Evolutionary conservation across 2,113 vertebrate genomes (phyloP).

Genomic region (Craseonycteris thonglongyai): DNA sequence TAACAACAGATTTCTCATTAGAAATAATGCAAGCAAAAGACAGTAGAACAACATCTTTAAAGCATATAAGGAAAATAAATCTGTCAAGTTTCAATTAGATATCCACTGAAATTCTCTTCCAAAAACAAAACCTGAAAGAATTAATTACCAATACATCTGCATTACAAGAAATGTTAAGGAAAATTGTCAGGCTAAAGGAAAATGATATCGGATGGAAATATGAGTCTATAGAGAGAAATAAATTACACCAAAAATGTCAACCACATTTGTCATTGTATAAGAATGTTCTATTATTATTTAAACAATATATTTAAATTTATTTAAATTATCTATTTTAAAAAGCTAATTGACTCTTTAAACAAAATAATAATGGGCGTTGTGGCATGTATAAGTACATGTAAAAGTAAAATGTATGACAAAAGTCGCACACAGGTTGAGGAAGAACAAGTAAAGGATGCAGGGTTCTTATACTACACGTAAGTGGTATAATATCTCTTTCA

Average conservation of each 20-base stretch:
- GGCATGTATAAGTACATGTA: background rate
- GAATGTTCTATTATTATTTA: background rate
- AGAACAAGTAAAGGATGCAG: background rate
- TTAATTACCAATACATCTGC: background rate
- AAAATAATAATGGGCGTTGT: background rate
- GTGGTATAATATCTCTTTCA: background rate
- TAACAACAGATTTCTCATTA: background rate
- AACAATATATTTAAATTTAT: background rate
- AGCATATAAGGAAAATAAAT: background rate
- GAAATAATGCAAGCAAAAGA: background rate
- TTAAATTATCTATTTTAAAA: background rate
- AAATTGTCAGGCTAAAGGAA: background rate
- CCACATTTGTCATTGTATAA: background rate
- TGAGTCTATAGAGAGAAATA: background rate
- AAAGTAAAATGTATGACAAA: conserved; percentile 22
- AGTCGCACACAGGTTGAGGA: background rate
- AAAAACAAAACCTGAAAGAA: conserved; percentile 26
- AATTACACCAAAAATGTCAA: background rate
- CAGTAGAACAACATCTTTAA: background rate
- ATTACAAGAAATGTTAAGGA: background rate
- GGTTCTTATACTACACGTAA: background rate
- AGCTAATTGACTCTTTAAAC: background rate
- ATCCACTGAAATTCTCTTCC: background rate
- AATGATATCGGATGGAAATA: background rate
- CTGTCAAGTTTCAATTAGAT: background rate